Conservation (phyloP, 2,888 invertebrate species). For the Phyllotreta striolata region DNA sequence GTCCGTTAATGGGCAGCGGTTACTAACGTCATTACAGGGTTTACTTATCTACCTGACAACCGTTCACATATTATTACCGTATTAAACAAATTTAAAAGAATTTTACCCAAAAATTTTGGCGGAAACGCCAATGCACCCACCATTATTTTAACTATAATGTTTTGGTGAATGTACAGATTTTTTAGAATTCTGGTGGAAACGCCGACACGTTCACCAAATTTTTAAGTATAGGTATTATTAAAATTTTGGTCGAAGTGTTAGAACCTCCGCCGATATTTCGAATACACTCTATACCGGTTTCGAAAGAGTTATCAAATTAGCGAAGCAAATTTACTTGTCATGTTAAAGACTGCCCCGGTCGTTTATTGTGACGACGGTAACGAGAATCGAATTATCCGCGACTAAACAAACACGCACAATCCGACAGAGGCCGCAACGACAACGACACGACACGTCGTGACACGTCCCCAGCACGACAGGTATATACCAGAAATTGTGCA, state of each 20-base stretch:
- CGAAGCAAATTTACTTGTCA: not conserved
- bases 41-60: constrained; percentile 38
- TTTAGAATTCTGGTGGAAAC: no score
- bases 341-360: constrained; percentile 5
- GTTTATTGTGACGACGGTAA: constrained; percentile 13
- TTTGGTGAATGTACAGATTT: no score
- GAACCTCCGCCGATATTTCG: no score
- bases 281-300: no score
- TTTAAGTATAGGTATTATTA: no score
- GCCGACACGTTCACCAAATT: no score
- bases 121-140: no score
- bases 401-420: constrained; percentile 8
- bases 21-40: constrained; percentile 31
- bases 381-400: constrained; percentile 11
- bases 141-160: no score
- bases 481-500: not conserved
- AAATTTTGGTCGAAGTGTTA: no score
- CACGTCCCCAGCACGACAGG: constrained; percentile 7
- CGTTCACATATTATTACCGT: constrained; percentile 34
- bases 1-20: constrained; percentile 37
- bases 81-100: constrained; percentile 32
- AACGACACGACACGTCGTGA: not conserved
- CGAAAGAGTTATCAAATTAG: no score
- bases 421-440: constrained; percentile 6
- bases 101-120: no score